Conservation (phyloP, 1,140 invertebrate genomes). For the Pseudomyrmex flavicornis region DNA sequence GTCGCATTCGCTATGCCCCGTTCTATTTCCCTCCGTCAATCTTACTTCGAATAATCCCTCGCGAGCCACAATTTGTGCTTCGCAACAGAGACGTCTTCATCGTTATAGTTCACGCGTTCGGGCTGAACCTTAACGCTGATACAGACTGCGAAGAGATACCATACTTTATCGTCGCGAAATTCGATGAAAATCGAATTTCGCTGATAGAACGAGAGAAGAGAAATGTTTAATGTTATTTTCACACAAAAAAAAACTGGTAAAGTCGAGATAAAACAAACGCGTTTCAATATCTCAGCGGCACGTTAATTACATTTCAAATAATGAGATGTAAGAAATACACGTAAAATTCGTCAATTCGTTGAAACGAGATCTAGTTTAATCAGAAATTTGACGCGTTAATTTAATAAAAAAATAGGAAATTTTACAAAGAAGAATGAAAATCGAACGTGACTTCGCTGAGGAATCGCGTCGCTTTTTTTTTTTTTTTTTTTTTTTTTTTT, state of each 20-base stretch:
- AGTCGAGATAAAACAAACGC: no score
- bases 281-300: no score
- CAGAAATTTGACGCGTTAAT: no score
- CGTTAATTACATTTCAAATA: not conserved
- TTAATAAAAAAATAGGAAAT: no score
- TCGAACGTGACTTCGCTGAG: not conserved
- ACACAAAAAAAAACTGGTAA: no score
- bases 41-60: slow-evolving; percentile 10
- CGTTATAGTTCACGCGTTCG: not conserved
- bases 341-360: not conserved
- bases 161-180: no score
- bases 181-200: no score
- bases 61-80: not conserved
- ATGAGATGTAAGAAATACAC: not conserved
- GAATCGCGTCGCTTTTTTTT: not conserved
- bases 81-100: not conserved
- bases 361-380: no score
- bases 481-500: no score
- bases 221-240: no score
- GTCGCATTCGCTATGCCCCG: slow-evolving; percentile 20
- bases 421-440: no score
- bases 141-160: not conserved
- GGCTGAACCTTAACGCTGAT: slow-evolving; percentile 3
- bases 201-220: no score
- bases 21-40: slow-evolving; percentile 47